phyloP scores from a whole-genome alignment of 2,113 vertebrate genomes.

The Bubo bubo region DNA sequence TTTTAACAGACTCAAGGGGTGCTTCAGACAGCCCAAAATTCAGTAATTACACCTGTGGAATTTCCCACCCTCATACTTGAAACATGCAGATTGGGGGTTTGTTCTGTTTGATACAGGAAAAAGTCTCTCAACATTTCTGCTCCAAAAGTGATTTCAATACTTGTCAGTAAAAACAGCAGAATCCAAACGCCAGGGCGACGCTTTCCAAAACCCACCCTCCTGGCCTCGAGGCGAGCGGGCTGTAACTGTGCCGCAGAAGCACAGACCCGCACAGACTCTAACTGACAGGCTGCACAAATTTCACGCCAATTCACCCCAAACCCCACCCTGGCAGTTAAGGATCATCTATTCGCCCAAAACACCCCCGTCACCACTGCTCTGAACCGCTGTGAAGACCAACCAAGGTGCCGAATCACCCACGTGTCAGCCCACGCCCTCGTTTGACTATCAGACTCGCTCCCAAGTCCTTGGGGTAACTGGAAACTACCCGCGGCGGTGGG shows the following conservation, averaged over 20 bases:
- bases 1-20: background rate
- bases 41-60: too few relatives aligned
- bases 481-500: too few relatives aligned
- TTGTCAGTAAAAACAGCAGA: background rate
- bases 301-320: background rate
- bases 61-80: background rate
- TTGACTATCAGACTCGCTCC: background rate
- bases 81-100: background rate
- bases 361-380: background rate
- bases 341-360: background rate
- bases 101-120: background rate
- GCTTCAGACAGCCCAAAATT: background rate
- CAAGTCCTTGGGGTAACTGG: background rate
- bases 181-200: fast-evolving
- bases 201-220: background rate
- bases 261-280: fast-evolving
- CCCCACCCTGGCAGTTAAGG: too few relatives aligned
- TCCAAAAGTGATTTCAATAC: background rate
- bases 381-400: fast-evolving
- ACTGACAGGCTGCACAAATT: background rate
- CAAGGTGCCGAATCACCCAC: background rate
- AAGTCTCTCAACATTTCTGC: background rate
- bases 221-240: background rate
- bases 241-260: too few relatives aligned
- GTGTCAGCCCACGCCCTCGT: background rate